Evolutionary conservation across 2,888 invertebrate genomes (phyloP), one percentile per base, ranked within the genome.

Genomic region (Pseudococcus jackbeardsleyi): DNA sequence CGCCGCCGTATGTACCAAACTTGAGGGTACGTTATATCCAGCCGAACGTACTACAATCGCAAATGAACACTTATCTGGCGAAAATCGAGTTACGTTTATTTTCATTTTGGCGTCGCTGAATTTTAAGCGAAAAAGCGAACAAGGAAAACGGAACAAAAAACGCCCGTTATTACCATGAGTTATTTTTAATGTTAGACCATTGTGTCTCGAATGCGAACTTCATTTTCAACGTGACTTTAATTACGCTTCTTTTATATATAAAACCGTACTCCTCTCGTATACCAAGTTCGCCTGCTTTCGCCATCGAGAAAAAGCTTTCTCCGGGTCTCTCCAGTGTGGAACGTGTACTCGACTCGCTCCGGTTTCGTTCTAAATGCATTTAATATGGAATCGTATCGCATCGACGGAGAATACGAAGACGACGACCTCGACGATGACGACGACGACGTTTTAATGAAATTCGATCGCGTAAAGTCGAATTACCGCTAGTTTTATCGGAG

Each of bases 111-210:
- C 72, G 72, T 33, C 33, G 72, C 33, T 72, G 72, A 72, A 72
- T 72, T 72, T 72, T 33, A 72, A 64, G 64, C 64, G 64, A 64
- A 64, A 42, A 72, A 26, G 72, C 72, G 72, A 72, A 72, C 72
- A 72, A 72, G 72, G 72, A 72, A 72, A 82, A 82, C 79, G 79
- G 79, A 82, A 82, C 79, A 82, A 82, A 46, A 82, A 82, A 82
- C 39, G 79, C 46, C 42, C 42, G 79, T 46, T 42, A 46, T 82
- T 82, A 46, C 79, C 79, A 82, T 82, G 79, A 82, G 42, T 82
- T 82, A 82, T 82, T 82, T 82, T 82, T 46, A 82, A 42, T 46
- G 79, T 82, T 46, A 46, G 79, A 46, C 79, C 79, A 82, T 82
- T 82, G 79, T 82, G 79, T 82, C 79, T 82, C 42, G 79, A 82